Base-by-base conservation (phyloP, 1,140 invertebrate species). In the Cyclina sinensis region DNA sequence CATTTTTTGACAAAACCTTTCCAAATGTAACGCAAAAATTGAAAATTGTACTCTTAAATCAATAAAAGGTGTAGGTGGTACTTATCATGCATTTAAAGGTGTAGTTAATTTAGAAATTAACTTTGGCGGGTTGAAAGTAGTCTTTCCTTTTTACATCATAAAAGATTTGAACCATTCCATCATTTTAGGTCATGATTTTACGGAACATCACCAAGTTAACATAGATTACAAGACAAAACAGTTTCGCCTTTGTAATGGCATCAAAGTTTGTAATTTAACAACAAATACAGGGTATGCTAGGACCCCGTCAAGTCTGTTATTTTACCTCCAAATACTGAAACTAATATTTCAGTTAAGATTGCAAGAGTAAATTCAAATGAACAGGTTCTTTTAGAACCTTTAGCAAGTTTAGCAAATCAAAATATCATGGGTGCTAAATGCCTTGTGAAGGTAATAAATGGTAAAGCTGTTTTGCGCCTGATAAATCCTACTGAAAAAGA, bases 161-260 rank as follows among this genome's bases (percentile, higher is more conserved):
- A 51, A 83, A 9, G 81, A 83, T 39, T 27, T 83, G 2, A 59
- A 83, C 37, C 62, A 83, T 51, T 83, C 81, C 5, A 1, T 68
- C 1, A 83, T 83, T 24, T 27, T 83, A 32, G 81, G 81, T 4
- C 62, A 46, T 68, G 37, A 70, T 68, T 83, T 65, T 51, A 83
- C 70, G 39, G 81, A 68, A 9, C 32, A 16, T 18, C 62, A 81
- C 30, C 30, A 43, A 21, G 35, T 81, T 5, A 81, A 59, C 32
- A 12, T 65, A 9, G 54, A 81, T 27, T 7, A 11, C 21, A 4
- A 24, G n/a, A 14, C 7, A 32, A 81, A 81, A 65, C 5, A 59
- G 24, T 5, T 81, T 12, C 30, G 21, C 9, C 35, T 81, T 37
- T 5, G 37, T 5, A 57, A 81, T 5, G 32, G 18, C 27, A 16